These are phyloP conservation scores for Lophotriccus pileatus DNA, from an alignment of 2,797 vertebrate species.

Conservation along the genomic window DNA sequence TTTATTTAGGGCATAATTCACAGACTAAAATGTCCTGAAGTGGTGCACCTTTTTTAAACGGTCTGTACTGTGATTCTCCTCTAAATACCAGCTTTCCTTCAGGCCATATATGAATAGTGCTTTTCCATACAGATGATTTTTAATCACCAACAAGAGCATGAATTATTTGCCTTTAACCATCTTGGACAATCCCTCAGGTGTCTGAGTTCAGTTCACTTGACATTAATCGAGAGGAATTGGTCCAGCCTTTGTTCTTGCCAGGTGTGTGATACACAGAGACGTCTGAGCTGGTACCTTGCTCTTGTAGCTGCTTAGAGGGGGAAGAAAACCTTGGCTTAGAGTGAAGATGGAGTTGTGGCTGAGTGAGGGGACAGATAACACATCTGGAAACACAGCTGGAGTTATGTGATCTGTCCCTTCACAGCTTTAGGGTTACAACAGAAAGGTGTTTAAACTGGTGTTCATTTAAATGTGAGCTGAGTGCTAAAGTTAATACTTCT, in stretches of 20 bases:
- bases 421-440: background rate
- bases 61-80: background rate
- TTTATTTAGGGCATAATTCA: background rate
- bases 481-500: background rate
- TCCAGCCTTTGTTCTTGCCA: background rate
- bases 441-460: background rate
- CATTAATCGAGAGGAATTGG: background rate
- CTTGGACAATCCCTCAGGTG: background rate
- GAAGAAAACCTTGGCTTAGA: background rate
- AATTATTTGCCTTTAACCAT: background rate
- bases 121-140: background rate
- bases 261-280: background rate
- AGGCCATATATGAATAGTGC: rapidly evolving
- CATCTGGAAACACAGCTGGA: background rate
- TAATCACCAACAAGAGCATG: background rate
- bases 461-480: background rate
- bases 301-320: background rate
- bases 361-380: background rate
- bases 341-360: background rate
- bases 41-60: rapidly evolving
- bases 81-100: background rate
- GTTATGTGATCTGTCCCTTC: background rate
- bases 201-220: background rate
- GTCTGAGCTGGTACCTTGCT: background rate
- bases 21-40: background rate